Percentiles rank a stretch among this genome's conserved stretches.
These are phyloP conservation scores for Morinoia aosen DNA, from an alignment of 2,888 invertebrate species.

Conservation along the genomic window DNA sequence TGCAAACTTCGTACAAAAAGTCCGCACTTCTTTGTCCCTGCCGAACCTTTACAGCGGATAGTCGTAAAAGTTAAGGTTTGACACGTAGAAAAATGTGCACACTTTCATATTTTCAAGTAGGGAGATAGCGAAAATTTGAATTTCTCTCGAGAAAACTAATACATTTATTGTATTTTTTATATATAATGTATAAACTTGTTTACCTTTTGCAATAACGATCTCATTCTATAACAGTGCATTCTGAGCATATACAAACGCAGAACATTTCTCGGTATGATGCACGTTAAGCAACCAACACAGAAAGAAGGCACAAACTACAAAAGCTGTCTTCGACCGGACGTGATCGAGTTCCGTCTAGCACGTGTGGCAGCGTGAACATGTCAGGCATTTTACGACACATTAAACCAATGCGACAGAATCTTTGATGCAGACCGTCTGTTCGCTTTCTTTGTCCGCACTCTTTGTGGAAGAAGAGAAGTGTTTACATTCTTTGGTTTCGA, in stretches of 20 bases:
- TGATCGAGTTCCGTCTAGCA: neutral
- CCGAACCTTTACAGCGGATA: neutral
- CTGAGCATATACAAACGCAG: neutral
- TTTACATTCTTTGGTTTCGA: neutral
- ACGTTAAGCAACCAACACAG: neutral
- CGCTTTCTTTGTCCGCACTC: neutral
- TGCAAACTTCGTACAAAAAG: neutral
- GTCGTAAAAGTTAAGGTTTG: neutral
- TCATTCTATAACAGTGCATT: neutral
- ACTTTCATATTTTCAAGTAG: neutral
- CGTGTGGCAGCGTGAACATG: neutral
- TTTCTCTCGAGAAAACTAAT: neutral
- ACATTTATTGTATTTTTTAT: neutral
- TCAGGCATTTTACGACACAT: neutral
- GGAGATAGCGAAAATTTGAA: neutral
- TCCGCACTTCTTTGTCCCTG: too few species aligned
- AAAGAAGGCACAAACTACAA: neutral
- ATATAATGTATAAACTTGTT: too few species aligned
- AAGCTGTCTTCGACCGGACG: neutral
- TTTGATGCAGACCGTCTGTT: neutral
- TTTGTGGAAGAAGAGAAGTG: neutral
- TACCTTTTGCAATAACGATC: too few species aligned
- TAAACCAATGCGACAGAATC: neutral
- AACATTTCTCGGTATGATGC: neutral
- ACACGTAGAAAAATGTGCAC: neutral